These are phyloP conservation scores for Limnephilus marmoratus DNA, from an alignment of 2,888 invertebrate species.

Conservation along the genomic window DNA sequence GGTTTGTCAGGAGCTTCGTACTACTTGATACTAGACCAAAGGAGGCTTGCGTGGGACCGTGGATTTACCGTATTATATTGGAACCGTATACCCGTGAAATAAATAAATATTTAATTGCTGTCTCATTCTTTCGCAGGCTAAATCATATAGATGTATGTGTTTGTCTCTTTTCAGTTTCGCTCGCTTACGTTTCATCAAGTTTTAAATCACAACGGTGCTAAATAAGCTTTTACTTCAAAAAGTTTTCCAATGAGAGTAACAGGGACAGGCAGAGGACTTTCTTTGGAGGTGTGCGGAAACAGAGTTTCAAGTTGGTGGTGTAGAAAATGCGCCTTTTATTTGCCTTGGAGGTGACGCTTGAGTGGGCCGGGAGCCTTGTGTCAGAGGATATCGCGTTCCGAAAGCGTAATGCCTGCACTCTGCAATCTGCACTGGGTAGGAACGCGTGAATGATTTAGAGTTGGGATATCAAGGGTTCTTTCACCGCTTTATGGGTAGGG, in stretches of 20 bases:
- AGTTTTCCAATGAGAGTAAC: neutral
- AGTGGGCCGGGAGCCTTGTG: too few relatives aligned
- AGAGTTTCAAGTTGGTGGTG: neutral
- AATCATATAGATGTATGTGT: too few relatives aligned
- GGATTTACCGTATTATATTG: too few relatives aligned
- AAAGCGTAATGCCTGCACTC: neutral
- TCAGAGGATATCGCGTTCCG: neutral
- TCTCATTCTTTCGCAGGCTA: too few relatives aligned
- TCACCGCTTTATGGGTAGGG: neutral
- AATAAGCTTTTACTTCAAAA: neutral
- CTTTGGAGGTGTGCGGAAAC: neutral
- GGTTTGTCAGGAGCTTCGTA: too few relatives aligned
- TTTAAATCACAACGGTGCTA: too few relatives aligned
- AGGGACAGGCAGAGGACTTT: neutral
- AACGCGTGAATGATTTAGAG: neutral
- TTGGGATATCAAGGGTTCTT: neutral
- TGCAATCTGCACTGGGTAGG: neutral
- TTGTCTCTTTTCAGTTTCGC: too few relatives aligned
- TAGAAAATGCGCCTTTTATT: neutral
- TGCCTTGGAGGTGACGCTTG: neutral
- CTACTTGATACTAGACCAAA: too few relatives aligned
- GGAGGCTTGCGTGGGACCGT: too few relatives aligned
- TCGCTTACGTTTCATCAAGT: too few relatives aligned
- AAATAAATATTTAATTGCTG: too few relatives aligned
- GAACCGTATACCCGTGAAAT: too few relatives aligned